These are phyloP conservation scores for Matsumyia berberina DNA, from an alignment of 2,888 invertebrate species.

Conservation along the genomic window DNA sequence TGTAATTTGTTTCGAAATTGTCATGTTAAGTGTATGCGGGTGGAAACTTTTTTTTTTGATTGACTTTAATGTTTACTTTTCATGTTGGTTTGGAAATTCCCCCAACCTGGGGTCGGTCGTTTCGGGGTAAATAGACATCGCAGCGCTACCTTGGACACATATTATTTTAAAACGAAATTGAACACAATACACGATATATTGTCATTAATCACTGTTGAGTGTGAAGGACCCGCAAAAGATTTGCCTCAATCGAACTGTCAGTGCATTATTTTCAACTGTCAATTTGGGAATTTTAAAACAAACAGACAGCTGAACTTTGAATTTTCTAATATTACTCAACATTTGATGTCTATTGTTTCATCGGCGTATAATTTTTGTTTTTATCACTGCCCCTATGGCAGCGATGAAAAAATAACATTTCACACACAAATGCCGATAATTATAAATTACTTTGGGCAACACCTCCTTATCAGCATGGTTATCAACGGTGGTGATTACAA, in stretches of 20 bases:
- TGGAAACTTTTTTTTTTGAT: constrained; percentile 17
- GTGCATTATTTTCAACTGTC: background rate
- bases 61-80: constrained; percentile 12
- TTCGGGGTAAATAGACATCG: background rate
- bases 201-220: background rate
- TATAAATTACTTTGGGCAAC: background rate
- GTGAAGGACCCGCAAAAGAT: too few species aligned
- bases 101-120: background rate
- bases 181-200: background rate
- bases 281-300: too few species aligned
- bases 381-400: background rate
- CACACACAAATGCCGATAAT: background rate
- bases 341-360: background rate
- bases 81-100: constrained; percentile 9
- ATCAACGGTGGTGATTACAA: constrained; percentile 1
- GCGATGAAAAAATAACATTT: background rate
- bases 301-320: too few species aligned
- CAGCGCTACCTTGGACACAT: background rate
- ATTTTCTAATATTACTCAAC: background rate
- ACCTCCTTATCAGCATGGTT: constrained; percentile 9
- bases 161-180: background rate
- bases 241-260: background rate
- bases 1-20: constrained; percentile 13
- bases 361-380: background rate
- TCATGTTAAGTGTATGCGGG: constrained; percentile 27